phyloP scores from a whole-genome alignment of 1,140 invertebrate genomes.

The Saccostrea glomerata region DNA sequence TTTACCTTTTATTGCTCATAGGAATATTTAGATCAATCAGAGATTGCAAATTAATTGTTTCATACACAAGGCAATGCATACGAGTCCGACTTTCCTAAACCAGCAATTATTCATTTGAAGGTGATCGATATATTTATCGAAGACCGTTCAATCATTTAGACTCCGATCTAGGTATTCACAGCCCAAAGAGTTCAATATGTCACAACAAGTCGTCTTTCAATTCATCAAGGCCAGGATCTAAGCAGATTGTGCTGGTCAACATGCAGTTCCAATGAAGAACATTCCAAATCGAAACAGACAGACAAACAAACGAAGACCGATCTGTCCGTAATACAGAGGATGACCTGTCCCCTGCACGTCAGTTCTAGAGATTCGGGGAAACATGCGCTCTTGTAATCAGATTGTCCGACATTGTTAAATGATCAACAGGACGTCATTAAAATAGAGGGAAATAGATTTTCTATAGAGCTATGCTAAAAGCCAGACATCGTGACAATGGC shows the following conservation, averaged over 20 bases:
- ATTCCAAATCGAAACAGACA: not conserved
- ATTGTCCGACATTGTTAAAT: not conserved
- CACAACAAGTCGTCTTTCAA: constrained; percentile 10
- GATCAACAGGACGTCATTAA: not conserved
- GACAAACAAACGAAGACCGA: not conserved
- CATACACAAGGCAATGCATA: constrained; percentile 3
- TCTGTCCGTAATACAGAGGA: not conserved
- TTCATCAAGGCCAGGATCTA: not conserved
- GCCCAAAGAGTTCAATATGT: constrained; percentile 27
- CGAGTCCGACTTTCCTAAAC: constrained; percentile 4
- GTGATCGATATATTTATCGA: constrained; percentile 28
- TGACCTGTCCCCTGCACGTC: not conserved
- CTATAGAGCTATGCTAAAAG: constrained; percentile 3
- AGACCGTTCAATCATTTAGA: constrained; percentile 28
- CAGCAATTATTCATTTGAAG: constrained; percentile 31
- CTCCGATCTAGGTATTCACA: constrained; percentile 12
- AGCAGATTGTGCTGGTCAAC: constrained; percentile 1
- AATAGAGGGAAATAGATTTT: constrained; percentile 9
- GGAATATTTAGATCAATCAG: constrained; percentile 21
- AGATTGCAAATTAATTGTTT: constrained; percentile 25
- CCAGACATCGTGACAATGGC: not conserved
- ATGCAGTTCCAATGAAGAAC: not conserved
- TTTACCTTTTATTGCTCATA: not conserved
- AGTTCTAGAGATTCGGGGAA: not conserved
- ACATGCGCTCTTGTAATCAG: not conserved